Evolutionary conservation across 1,140 invertebrate genomes (phyloP).

Genomic region (Ostrea edulis): DNA sequence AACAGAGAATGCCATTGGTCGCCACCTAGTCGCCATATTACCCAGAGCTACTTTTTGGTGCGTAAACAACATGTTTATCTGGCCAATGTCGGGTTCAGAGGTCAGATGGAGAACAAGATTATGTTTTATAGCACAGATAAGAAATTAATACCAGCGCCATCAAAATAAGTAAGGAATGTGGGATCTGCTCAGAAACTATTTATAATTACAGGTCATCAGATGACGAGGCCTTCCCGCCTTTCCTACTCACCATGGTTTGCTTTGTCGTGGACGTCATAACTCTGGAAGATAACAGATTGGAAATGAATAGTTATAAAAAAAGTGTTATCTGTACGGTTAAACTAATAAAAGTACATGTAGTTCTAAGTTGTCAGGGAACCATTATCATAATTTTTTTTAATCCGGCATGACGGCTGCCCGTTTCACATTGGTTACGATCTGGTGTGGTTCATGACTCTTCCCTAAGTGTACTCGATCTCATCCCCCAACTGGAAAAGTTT

Average conservation of each 20-base stretch:
- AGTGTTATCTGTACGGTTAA: too few species aligned
- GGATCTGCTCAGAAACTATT: too few species aligned
- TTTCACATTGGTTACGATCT: too few species aligned
- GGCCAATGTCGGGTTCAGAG: background rate
- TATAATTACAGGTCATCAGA: background rate
- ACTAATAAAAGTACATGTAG: too few species aligned
- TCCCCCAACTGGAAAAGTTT: too few species aligned
- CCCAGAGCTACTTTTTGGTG: background rate
- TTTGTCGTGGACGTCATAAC: background rate
- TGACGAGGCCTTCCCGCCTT: background rate
- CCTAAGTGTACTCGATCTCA: too few species aligned
- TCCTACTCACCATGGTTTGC: background rate
- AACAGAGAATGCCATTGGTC: conserved; percentile 7
- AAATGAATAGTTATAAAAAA: too few species aligned
- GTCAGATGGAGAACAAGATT: conserved; percentile 32
- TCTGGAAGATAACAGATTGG: background rate
- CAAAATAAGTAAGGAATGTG: background rate
- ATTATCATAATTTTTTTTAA: too few species aligned
- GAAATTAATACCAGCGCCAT: conserved; percentile 1
- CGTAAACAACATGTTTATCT: conserved; percentile 31
- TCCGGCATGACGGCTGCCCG: too few species aligned
- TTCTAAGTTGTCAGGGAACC: too few species aligned
- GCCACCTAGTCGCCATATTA: conserved; percentile 14
- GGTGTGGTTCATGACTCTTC: too few species aligned
- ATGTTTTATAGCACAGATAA: conserved; percentile 24